phyloP scores from a whole-genome alignment of 2,888 invertebrate genomes.

The Calameuta idolon region DNA sequence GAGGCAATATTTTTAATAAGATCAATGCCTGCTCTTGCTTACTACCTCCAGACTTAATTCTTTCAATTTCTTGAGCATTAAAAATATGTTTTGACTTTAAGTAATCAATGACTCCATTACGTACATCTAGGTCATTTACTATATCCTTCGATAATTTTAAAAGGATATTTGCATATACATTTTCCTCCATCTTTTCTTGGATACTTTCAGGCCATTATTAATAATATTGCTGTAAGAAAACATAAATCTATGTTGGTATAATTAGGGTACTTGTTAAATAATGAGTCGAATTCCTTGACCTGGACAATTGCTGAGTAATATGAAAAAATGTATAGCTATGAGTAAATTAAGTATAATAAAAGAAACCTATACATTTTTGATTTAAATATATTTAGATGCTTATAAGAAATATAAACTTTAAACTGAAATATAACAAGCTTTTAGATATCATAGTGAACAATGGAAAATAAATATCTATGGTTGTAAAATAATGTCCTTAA shows the following conservation, averaged over 20 bases:
- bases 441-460: neutral
- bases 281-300: neutral
- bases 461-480: neutral
- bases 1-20: constrained; percentile 55
- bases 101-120: constrained; percentile 52
- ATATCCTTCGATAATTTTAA: constrained; percentile 38
- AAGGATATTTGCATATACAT: constrained; percentile 48
- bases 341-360: neutral
- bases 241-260: neutral
- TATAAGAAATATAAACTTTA: neutral
- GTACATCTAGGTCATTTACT: constrained; percentile 53
- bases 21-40: constrained; percentile 44
- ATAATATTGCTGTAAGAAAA: neutral
- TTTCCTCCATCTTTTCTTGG: constrained; percentile 34
- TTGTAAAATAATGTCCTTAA: neutral
- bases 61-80: constrained; percentile 44
- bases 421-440: neutral
- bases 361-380: neutral
- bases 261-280: neutral
- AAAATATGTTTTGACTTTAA: constrained; percentile 48
- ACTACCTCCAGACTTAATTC: constrained; percentile 40
- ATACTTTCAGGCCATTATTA: neutral
- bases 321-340: neutral
- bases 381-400: neutral
- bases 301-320: neutral